Evolutionary conservation across 2,797 vertebrate species (phyloP), one percentile per base, ranked within the genome.

Genomic region (Betta splendens): DNA sequence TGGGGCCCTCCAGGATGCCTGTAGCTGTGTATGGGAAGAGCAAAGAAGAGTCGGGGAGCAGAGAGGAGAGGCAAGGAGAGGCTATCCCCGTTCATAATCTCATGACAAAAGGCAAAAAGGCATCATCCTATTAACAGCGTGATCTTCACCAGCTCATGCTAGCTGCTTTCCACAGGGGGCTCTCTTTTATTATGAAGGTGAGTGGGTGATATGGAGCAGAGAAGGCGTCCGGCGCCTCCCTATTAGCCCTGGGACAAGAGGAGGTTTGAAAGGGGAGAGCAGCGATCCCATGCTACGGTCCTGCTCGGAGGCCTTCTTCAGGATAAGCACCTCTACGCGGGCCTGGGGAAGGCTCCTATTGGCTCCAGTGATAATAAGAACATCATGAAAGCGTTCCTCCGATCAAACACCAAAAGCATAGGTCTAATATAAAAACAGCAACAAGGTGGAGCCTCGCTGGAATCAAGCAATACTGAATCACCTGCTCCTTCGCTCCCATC

Each of bases 61-160:
- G 68, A 60, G 73, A 72, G 57, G 77, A 75, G 92, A 93, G 90
- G 93, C 89, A 92, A 93, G 92, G 85, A 94, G 94, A 93, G 94
- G 91, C 94, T 93, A 94, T 94, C 93, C 94, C 91, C 92, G 93
- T 94, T 97, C 95, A 98, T 99, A 97, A 99, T 97, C 96, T 99
- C 88, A 92, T 94, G 94, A 99, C 97, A 99, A 98, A 97, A 96
- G 96, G 94, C 80, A 95, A 96, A 95, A 96, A 98, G 95, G 95
- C 95, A 98, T 98, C 96, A 98, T 98, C 96, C 96, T 95, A 96
- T 98, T 98, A 98, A 95, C 93, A 93, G 76, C 95, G 93, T 94
- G 95, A 97, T 98, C 95, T 98, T 94, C 93, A 93, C 58, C 93
- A 87, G 92, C 95, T 96, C 95, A 95, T 94, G 94, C 93, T 69